Conservation (phyloP, 2,888 invertebrate genomes). For the Pyrgus malvae region DNA sequence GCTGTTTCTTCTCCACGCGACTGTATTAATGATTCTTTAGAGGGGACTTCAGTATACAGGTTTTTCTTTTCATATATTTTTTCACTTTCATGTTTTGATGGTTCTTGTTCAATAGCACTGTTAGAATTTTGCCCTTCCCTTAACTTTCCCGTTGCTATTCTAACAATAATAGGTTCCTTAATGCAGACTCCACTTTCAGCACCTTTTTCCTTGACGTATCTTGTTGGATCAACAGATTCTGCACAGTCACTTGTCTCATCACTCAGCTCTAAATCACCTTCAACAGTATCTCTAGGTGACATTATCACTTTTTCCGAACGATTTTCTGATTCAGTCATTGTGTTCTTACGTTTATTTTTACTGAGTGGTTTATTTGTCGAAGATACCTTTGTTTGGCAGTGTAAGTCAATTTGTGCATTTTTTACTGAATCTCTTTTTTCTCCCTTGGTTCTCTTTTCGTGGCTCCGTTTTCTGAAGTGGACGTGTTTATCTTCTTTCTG, state of each 20-base stretch:
- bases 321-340: not conserved
- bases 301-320: not conserved
- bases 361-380: not conserved
- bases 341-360: not conserved
- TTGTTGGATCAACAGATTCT: constrained; percentile 13
- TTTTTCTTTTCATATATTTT: not conserved
- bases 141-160: constrained; percentile 20
- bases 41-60: not conserved
- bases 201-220: constrained; percentile 12
- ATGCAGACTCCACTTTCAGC: not conserved
- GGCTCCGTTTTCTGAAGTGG: too few relatives aligned
- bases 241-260: constrained; percentile 39
- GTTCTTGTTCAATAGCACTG: not conserved
- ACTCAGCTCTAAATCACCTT: constrained; percentile 67
- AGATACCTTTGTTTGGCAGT: not conserved
- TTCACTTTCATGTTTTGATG: not conserved
- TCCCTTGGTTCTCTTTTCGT: too few relatives aligned
- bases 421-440: too few relatives aligned
- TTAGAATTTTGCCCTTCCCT: constrained; percentile 13
- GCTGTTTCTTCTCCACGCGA: constrained; percentile 19
- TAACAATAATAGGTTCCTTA: constrained; percentile 19
- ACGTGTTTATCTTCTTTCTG: too few relatives aligned
- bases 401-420: too few relatives aligned
- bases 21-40: not conserved
- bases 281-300: constrained; percentile 42